Evolutionary conservation across 1,140 invertebrate genomes (phyloP).

Genomic region (Drosophila sulfurigaster): DNA sequence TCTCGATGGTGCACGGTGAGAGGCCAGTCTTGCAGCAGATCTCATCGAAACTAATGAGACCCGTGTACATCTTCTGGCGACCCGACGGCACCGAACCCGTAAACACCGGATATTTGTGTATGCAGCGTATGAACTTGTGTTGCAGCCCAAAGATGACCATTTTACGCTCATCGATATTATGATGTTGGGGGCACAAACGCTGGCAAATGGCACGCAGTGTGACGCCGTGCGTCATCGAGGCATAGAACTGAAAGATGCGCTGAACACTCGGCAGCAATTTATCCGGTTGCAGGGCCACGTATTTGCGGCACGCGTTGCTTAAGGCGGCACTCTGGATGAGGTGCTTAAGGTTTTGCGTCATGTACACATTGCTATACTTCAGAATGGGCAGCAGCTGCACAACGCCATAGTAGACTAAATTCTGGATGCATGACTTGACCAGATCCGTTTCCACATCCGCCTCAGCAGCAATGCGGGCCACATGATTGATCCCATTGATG

Average conservation of each 20-base stretch:
- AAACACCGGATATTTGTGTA: conserved; percentile 90
- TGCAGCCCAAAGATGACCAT: conserved; percentile 96
- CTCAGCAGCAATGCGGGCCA: conserved; percentile 91
- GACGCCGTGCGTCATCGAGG: conserved; percentile 93
- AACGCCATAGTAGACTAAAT: conserved; percentile 92
- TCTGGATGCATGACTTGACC: conserved; percentile 97
- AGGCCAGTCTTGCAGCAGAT: conserved; percentile 95
- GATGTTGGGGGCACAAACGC: conserved; percentile 85
- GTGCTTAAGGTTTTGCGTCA: conserved; percentile 92
- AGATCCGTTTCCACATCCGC: conserved; percentile 97
- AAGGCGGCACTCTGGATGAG: conserved; percentile 89
- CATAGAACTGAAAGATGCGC: conserved; percentile 93
- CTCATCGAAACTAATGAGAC: conserved; percentile 93
- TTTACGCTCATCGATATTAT: conserved; percentile 91
- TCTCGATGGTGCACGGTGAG: conserved; percentile 92
- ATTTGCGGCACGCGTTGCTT: conserved; percentile 91
- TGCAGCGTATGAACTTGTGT: conserved; percentile 92
- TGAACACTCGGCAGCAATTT: conserved; percentile 87
- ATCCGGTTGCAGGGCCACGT: conserved; percentile 86
- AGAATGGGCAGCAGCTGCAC: conserved; percentile 94
- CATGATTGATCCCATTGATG: conserved; percentile 97
- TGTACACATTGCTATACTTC: conserved; percentile 97
- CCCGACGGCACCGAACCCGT: conserved; percentile 85
- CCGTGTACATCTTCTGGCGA: conserved; percentile 91
- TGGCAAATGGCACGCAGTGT: conserved; percentile 94